Evolutionary conservation across 2,888 invertebrate genomes (phyloP).

Genomic region (Pemphredon lugubris): DNA sequence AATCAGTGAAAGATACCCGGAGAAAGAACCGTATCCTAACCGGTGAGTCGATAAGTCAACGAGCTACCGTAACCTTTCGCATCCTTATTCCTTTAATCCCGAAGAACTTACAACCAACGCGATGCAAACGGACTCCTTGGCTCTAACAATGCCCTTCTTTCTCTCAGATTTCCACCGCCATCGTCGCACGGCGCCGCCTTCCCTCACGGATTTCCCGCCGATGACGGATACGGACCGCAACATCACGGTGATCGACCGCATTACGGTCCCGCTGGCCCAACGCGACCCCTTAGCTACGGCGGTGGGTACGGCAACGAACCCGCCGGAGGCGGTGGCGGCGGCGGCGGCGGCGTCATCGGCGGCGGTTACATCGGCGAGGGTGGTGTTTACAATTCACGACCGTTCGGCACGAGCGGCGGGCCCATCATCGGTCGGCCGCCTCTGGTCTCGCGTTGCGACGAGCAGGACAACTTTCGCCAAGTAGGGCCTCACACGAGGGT

Average conservation of each 20-base stretch:
- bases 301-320: constrained; percentile 71
- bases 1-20: constrained; percentile 74
- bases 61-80: neutral
- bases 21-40: constrained; percentile 74
- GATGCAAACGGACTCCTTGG: too few relatives aligned
- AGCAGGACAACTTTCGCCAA: constrained; percentile 91
- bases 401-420: constrained; percentile 77
- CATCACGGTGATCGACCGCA: constrained; percentile 74
- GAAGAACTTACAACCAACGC: too few relatives aligned
- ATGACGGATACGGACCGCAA: constrained; percentile 73
- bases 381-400: constrained; percentile 74
- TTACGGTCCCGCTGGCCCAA: constrained; percentile 62
- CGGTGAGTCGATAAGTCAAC: constrained; percentile 57
- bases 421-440: constrained; percentile 81
- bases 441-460: constrained; percentile 87
- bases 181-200: constrained; percentile 57
- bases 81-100: neutral
- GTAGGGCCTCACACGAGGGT: constrained; percentile 90
- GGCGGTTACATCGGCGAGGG: constrained; percentile 77
- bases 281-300: constrained; percentile 70
- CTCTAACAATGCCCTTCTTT: too few relatives aligned
- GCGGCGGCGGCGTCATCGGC: constrained; percentile 77
- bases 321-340: constrained; percentile 77
- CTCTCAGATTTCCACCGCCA: too few relatives aligned
- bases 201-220: constrained; percentile 61